A percentile compares a stretch with the other conserved stretches of the same genome.
phyloP scores from a whole-genome alignment of 2,113 vertebrate species.

The Leucosticte australis region DNA sequence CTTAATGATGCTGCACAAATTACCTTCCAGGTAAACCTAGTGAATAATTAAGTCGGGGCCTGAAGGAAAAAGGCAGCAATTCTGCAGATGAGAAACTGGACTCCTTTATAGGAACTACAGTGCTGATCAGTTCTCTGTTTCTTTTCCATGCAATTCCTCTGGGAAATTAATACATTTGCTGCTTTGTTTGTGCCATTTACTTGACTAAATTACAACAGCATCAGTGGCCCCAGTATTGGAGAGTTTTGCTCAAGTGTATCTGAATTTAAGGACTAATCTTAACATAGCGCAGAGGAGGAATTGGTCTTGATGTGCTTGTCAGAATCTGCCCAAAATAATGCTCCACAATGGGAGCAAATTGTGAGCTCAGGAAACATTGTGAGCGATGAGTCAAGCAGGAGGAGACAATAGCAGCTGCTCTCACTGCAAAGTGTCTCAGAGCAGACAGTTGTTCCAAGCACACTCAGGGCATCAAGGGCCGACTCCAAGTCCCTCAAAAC shows the following conservation, averaged over 20 bases:
- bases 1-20: not conserved
- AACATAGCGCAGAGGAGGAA: not conserved
- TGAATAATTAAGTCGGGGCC: not conserved
- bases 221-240: not conserved
- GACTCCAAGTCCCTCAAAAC: not conserved
- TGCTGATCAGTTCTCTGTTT: not conserved
- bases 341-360: not conserved
- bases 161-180: slow-evolving; percentile 24
- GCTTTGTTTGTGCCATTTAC: slow-evolving; percentile 25
- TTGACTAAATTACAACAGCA: slow-evolving; percentile 25
- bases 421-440: not conserved
- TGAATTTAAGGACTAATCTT: slow-evolving; percentile 28
- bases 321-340: not conserved
- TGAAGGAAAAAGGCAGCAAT: not conserved
- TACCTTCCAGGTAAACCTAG: not conserved
- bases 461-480: not conserved
- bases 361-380: not conserved
- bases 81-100: not conserved
- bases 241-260: not conserved
- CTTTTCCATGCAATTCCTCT: not conserved
- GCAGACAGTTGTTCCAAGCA: not conserved
- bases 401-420: not conserved
- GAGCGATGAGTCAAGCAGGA: not conserved
- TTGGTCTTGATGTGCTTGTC: not conserved
- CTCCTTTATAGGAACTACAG: not conserved